Conservation (phyloP, 2,888 invertebrate genomes). For the Escarpia spicata region DNA sequence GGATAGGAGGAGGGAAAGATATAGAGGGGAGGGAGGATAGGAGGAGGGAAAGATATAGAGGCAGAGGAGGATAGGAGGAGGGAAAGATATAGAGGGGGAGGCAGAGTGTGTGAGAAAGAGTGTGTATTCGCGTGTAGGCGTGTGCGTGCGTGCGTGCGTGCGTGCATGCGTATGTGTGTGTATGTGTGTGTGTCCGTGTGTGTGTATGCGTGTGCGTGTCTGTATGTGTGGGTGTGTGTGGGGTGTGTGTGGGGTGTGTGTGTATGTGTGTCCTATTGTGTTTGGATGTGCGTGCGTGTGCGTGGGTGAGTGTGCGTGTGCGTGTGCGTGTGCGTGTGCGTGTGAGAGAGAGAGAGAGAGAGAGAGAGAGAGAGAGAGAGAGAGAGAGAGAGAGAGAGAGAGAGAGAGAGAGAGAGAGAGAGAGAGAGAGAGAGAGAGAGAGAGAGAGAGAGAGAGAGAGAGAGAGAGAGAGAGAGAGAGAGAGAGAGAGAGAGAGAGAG, state of each 20-base stretch:
- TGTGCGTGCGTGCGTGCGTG: not conserved
- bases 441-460: constrained; percentile 33
- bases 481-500: constrained; percentile 30
- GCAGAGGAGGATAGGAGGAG: not conserved
- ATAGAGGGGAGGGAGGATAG: constrained; percentile 22
- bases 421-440: constrained; percentile 29
- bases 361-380: not conserved
- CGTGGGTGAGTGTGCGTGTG: constrained; percentile 25
- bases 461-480: constrained; percentile 23
- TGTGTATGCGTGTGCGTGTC: constrained; percentile 22
- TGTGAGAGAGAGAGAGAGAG: not conserved
- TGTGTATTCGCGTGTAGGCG: not conserved
- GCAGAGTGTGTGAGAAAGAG: not conserved
- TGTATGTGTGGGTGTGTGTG: constrained; percentile 21
- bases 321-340: constrained; percentile 29
- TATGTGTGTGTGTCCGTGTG: not conserved
- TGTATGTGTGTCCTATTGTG: not conserved
- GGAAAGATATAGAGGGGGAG: not conserved
- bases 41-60: constrained; percentile 22
- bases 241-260: constrained; percentile 28
- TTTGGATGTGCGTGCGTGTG: not conserved
- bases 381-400: constrained; percentile 30
- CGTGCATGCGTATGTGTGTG: not conserved
- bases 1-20: not conserved
- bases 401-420: constrained; percentile 28